phyloP scores from a whole-genome alignment of 92 coral and sea anemone genomes.

The Umimayanthus kanabou region DNA sequence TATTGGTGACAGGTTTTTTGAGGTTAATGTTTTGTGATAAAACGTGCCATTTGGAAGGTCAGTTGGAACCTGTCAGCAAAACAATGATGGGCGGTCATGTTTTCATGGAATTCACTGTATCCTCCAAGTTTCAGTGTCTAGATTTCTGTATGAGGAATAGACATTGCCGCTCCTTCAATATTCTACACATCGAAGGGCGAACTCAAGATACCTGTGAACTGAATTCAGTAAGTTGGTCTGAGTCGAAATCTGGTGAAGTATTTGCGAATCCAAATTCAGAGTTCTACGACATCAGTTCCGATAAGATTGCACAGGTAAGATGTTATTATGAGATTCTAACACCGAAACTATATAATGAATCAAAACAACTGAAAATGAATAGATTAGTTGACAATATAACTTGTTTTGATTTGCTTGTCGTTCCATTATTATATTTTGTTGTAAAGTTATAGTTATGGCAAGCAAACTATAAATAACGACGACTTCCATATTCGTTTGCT shows the following conservation, averaged over 20 bases:
- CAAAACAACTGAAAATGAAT: too few relatives aligned
- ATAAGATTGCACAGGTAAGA: constrained; percentile 19
- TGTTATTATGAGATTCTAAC: too few relatives aligned
- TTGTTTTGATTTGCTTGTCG: too few relatives aligned
- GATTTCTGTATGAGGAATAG: constrained; percentile 32
- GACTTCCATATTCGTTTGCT: too few relatives aligned
- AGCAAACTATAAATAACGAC: too few relatives aligned
- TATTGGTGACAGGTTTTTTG: background rate
- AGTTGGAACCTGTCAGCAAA: background rate
- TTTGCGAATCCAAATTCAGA: constrained; percentile 19
- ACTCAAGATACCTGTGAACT: background rate
- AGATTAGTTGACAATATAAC: too few relatives aligned
- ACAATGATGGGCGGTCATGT: constrained; percentile 24
- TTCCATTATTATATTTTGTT: too few relatives aligned
- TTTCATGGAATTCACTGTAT: background rate
- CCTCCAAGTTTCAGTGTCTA: constrained; percentile 14
- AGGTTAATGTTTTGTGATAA: background rate
- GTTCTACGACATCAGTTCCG: constrained; percentile 35
- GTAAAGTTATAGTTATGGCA: too few relatives aligned
- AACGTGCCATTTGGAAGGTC: background rate
- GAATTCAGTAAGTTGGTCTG: constrained; percentile 12
- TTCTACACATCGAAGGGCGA: background rate
- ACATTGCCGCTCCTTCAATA: constrained; percentile 34
- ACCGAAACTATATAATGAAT: too few relatives aligned
- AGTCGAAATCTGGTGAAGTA: constrained; percentile 11